Evolutionary conservation across 2,888 invertebrate genomes (phyloP).

Genomic region (Tinea trinotella): DNA sequence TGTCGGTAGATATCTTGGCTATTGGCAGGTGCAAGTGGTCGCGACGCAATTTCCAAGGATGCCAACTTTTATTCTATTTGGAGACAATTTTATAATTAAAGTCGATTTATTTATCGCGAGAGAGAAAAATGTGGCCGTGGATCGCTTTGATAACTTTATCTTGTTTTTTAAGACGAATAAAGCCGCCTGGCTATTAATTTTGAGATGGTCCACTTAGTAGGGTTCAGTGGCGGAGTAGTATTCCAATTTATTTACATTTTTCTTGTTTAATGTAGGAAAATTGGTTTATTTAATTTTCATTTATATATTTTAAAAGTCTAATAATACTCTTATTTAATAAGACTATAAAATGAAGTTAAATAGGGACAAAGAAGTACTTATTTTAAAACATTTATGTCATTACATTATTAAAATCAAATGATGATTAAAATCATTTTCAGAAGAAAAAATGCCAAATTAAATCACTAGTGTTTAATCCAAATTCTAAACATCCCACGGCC

Average conservation of each 20-base stretch:
- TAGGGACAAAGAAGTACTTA: no score
- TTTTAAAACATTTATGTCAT: no score
- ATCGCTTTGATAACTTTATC: constrained; percentile 41
- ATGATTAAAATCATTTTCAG: neutral
- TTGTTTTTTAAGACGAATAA: constrained; percentile 20
- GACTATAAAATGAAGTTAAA: no score
- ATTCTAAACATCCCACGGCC: constrained; percentile 18
- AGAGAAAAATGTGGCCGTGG: constrained; percentile 41
- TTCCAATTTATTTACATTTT: neutral
- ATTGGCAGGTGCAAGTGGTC: constrained; percentile 62
- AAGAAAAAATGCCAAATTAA: neutral
- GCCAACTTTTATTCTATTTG: constrained; percentile 33
- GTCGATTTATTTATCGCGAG: constrained; percentile 47
- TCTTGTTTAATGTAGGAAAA: neutral
- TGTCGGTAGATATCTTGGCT: constrained; percentile 51
- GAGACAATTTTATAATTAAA: constrained; percentile 26
- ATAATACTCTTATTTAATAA: no score
- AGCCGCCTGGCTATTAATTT: constrained; percentile 10
- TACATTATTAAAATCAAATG: neutral
- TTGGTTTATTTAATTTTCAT: neutral
- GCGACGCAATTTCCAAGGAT: constrained; percentile 48
- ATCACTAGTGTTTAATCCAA: constrained; percentile 12
- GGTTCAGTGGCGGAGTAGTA: neutral
- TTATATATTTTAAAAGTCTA: neutral
- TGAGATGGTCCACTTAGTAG: neutral